Base-by-base conservation (phyloP, 2,797 vertebrate genomes). In the Micrastur ruficollis region DNA sequence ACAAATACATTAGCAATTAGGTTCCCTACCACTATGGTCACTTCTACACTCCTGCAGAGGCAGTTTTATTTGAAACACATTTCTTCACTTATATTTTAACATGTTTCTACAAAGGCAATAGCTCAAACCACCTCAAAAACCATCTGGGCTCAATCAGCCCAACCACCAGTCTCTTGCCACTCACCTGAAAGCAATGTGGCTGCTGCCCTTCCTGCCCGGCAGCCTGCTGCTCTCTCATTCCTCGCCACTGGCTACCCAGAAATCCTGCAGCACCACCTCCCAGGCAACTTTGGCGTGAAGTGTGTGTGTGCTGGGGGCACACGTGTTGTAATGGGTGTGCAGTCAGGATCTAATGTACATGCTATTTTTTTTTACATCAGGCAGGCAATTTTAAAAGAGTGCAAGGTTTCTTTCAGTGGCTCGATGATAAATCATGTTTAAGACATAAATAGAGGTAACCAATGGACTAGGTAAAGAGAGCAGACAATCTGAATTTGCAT, bases 31-130 rank as follows among this genome's bases (percentile, higher is more conserved):
- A 72, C 71, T 71, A 7, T 1, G 0, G 50, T 71, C 12, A 25
- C 72, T 93, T 83, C 78, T 46, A 63, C 14, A 6, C 12, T 90
- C 66, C 27, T 82, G 58, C 72, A 55, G 50, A 90, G 61, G 61
- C 1, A 4, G 34, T 86, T 94, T 79, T 14, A 75, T 8, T 75
- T 22, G 50, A 87, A 81, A 65, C 34, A 47, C 20, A 82, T 83
- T 40, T 89, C 49, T 68, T 85, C 71, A 75, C 92, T 85, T 53
- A 32, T 46, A 97, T 90, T 93, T 96, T 86, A 93, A 84, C 73
- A 72, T 55, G 66, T 29, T 97, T 95, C 86, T 75, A 73, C 86
- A 85, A 91, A 88, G 79, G 56, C 40, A 80, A 49, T 25, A 87
- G 53, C 70, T 82, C 66, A 27, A 65, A 81, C 32, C 9, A 12